Evolutionary conservation across 2,797 vertebrate genomes (phyloP).

Genomic region (Cuculus canorus): DNA sequence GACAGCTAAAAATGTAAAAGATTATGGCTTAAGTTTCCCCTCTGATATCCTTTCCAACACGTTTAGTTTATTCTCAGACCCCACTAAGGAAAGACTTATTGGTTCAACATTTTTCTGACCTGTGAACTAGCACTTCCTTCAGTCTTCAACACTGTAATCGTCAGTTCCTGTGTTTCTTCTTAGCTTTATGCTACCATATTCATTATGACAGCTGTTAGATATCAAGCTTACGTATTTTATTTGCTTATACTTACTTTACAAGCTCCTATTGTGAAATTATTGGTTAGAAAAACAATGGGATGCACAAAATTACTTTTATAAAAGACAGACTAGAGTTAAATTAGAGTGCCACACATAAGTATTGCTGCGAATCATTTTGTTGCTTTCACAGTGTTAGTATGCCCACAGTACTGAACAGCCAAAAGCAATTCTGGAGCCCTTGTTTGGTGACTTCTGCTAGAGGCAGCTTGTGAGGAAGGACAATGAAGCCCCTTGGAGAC

Average conservation of each 20-base stretch:
- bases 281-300: slow-evolving; percentile 1
- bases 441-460: background rate
- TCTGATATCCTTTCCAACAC: background rate
- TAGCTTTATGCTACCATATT: background rate
- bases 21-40: background rate
- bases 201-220: background rate
- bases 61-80: background rate
- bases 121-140: background rate
- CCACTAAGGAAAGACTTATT: background rate
- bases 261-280: background rate
- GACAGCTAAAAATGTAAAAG: background rate
- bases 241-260: background rate
- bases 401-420: background rate
- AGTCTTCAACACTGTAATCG: background rate
- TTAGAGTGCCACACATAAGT: background rate
- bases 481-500: background rate
- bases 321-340: background rate
- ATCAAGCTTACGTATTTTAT: background rate
- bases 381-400: background rate
- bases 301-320: background rate
- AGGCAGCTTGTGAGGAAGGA: background rate
- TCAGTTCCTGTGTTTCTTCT: background rate
- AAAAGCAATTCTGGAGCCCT: background rate
- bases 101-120: background rate
- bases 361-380: background rate